A percentile compares a stretch with the other conserved stretches of the same genome.
Conservation (phyloP, 2,113 vertebrate genomes). For the Theristicus caerulescens region DNA sequence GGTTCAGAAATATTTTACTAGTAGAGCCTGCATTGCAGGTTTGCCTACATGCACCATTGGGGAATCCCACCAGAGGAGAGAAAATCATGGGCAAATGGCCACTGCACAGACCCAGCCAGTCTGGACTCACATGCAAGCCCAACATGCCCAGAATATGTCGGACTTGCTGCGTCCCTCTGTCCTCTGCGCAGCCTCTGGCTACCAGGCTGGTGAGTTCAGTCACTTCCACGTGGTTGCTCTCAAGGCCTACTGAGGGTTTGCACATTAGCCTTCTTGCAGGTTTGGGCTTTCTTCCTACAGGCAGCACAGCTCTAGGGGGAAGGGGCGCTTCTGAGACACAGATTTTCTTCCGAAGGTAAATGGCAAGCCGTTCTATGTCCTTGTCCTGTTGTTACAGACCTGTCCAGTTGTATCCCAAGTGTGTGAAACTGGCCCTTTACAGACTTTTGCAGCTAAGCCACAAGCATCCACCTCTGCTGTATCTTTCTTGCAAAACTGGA, state of each 20-base stretch:
- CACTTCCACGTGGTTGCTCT: background rate
- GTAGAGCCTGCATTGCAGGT: background rate
- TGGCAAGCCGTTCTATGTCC: background rate
- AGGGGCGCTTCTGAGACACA: rapidly evolving
- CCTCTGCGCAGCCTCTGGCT: background rate
- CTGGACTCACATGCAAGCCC: background rate
- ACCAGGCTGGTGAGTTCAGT: background rate
- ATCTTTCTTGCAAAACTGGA: background rate
- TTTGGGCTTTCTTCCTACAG: background rate
- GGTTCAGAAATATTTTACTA: background rate
- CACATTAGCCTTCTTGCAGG: background rate
- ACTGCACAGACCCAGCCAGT: background rate
- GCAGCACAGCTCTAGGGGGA: background rate
- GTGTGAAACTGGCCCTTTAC: background rate
- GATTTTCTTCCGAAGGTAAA: background rate
- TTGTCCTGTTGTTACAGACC: background rate
- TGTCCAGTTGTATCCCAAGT: background rate
- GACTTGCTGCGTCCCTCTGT: background rate
- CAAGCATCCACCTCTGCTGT: background rate
- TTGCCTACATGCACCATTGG: background rate
- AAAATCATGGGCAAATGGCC: background rate
- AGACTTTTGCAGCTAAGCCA: background rate
- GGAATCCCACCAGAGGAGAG: background rate
- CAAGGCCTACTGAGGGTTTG: background rate
- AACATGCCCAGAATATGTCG: background rate